Percentiles rank a stretch among this genome's conserved stretches.
Conservation (phyloP, 2,888 invertebrate genomes). For the Glaucopsyche alexis region DNA sequence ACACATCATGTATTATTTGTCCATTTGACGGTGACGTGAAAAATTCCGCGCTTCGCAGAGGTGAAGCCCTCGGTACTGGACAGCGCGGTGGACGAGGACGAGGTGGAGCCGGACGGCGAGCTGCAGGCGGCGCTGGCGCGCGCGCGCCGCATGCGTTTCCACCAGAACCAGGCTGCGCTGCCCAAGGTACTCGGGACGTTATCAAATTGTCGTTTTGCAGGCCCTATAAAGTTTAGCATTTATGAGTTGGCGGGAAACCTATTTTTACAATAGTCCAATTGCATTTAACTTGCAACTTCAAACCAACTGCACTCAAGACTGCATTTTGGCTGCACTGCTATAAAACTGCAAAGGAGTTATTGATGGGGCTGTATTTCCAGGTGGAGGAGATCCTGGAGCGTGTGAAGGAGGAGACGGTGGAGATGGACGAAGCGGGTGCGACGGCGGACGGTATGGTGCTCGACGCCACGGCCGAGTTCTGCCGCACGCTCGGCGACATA, state of each 20-base stretch:
- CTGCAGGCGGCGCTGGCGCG: conserved; percentile 86
- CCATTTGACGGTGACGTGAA: too few species aligned
- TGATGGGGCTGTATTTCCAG: conserved; percentile 43
- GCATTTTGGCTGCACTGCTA: too few species aligned
- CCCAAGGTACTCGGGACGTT: conserved; percentile 59
- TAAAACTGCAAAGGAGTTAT: too few species aligned
- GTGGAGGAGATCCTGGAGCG: conserved; percentile 69
- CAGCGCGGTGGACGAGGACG: conserved; percentile 69
- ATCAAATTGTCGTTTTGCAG: too few species aligned
- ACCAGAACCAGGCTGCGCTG: conserved; percentile 72
- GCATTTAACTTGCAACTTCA: too few species aligned
- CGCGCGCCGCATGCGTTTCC: conserved; percentile 84
- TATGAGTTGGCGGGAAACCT: too few species aligned
- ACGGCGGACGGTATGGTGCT: conserved; percentile 82
- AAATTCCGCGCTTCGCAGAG: conserved; percentile 44
- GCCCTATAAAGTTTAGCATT: too few species aligned
- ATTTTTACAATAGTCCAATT: too few species aligned
- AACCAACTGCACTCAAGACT: too few species aligned
- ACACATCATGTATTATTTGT: neutral
- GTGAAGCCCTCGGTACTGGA: conserved; percentile 54
- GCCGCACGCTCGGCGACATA: conserved; percentile 96
- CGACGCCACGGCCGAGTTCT: conserved; percentile 98
- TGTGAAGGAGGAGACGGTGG: conserved; percentile 73
- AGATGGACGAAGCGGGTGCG: conserved; percentile 41
- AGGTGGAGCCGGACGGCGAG: conserved; percentile 86